Evolutionary conservation across 53 echinoderm and acorn worm species (phyloP), one percentile per base, ranked within the genome.

Genomic region (Astropecten irregularis): DNA sequence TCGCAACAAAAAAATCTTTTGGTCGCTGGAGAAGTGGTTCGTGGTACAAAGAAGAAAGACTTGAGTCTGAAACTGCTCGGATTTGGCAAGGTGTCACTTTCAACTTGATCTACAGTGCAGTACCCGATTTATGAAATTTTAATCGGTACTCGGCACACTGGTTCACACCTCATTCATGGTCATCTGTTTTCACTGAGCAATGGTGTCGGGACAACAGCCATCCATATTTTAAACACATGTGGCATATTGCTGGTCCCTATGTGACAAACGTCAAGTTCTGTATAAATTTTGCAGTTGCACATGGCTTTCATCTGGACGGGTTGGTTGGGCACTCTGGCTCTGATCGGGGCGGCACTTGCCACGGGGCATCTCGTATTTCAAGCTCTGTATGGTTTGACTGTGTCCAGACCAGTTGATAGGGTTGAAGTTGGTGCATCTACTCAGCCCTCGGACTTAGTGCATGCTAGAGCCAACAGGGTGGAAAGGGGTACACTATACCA

Each of bases 201-300:
- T 48, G 60, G 79, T 79, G 79, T 62, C 62, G 49, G 79, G 40
- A 79, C 79, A 79, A 79, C 79, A 79, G 79, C 47, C 79, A 79
- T 79, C 61, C 79, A 79, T 79, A 79, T 79, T 79, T 79, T 62
- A 79, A 62, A 47, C 79, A 79, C 79, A 79, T 79, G 79, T 79
- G 79, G 79, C 46, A 62, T 79, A 61, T 79, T 47, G 79, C 79
- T 79, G 61, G 79, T 79, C 79, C 44, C 46, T 61, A 79, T 62
- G 79, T 79, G 79, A 60, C 79, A 79, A 79, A 79, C 62, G 62
- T 61, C 79, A 62, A 62, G 79, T 79, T 79, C 42, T 27, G 47
- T 79, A 79, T 79, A 46, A 79, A 79, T 79, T 79, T 79, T 79
- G 79, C 79, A 79, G 79, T 33, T 27, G n/a, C 46, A 31, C 60